Percentiles rank a stretch among this genome's conserved stretches.
Conservation (phyloP, 2,888 invertebrate species). For the Hylaea fasciaria region DNA sequence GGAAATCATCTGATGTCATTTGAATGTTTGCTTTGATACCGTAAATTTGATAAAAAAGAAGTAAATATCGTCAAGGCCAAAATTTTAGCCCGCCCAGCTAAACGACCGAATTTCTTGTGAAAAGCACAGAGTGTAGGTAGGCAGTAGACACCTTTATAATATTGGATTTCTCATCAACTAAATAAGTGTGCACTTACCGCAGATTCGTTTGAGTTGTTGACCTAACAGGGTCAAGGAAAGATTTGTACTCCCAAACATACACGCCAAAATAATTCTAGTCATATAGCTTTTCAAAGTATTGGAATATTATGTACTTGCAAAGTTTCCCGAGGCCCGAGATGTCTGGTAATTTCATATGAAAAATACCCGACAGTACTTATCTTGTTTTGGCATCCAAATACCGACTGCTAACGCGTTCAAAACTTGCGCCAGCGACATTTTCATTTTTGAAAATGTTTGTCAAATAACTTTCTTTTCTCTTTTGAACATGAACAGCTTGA, state of each 20-base stretch:
- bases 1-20: conserved; percentile 6
- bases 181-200: no score
- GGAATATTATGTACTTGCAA: conserved; percentile 9
- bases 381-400: conserved; percentile 35
- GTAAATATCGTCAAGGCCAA: no score
- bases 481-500: no score
- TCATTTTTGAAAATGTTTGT: not conserved
- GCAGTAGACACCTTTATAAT: no score
- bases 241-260: not conserved
- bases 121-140: no score
- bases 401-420: conserved; percentile 29
- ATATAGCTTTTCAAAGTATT: not conserved
- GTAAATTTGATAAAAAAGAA: not conserved
- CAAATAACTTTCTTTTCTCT: not conserved
- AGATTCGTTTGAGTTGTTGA: not conserved
- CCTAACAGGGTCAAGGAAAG: no score
- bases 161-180: no score
- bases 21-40: not conserved
- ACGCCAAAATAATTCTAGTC: conserved; percentile 1
- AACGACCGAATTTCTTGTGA: no score
- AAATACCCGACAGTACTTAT: conserved; percentile 27
- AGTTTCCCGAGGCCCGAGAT: conserved; percentile 3
- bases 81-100: no score
- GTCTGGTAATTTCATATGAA: conserved; percentile 26
- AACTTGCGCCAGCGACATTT: conserved; percentile 24